Percentiles rank a stretch among this genome's conserved stretches.
Conservation (phyloP, 2,888 invertebrate genomes). For the Tachina lurida region DNA sequence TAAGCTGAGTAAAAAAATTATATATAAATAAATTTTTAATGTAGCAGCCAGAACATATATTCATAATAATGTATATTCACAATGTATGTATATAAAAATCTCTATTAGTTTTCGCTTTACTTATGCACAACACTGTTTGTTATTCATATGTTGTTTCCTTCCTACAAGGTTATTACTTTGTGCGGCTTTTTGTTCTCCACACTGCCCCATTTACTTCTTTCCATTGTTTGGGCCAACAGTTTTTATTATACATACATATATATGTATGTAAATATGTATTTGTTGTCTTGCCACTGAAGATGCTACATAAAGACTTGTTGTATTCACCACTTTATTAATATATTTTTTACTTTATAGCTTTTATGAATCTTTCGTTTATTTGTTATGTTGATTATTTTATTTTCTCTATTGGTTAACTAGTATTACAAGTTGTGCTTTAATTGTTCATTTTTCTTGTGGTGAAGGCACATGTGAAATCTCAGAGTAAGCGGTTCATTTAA, state of each 20-base stretch:
- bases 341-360: conserved; percentile 17
- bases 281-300: conserved; percentile 8
- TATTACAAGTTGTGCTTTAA: not conserved
- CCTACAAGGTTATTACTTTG: conserved; percentile 54
- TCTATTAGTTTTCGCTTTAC: not conserved
- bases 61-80: too few relatives aligned
- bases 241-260: conserved; percentile 5
- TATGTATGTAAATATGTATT: not conserved
- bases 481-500: conserved; percentile 46
- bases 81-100: not conserved
- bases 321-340: conserved; percentile 24
- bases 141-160: not conserved
- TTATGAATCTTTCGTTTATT: not conserved
- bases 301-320: not conserved
- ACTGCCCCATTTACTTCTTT: not conserved
- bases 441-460: not conserved
- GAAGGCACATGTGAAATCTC: conserved; percentile 12
- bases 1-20: not conserved
- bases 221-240: conserved; percentile 1
- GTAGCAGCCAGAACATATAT: too few relatives aligned
- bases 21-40: not conserved
- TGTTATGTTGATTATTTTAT: not conserved
- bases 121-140: conserved; percentile 9
- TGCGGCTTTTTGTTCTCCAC: conserved; percentile 25
- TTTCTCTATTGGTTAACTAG: not conserved